Conservation (phyloP, 1,140 invertebrate genomes). For the Idris sp. region DNA sequence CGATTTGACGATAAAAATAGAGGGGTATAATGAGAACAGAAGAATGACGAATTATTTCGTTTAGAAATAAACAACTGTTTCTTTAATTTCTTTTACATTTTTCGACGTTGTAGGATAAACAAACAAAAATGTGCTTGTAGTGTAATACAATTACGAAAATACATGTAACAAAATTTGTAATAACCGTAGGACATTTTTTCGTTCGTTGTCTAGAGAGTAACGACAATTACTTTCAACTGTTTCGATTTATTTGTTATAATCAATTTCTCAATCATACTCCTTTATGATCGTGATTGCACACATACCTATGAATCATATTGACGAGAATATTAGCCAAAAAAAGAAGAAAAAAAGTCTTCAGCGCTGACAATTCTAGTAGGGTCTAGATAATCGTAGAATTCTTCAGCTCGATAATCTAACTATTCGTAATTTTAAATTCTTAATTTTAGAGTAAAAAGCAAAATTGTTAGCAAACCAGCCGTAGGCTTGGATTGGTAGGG, state of each 20-base stretch:
- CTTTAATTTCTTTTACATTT: slow-evolving; percentile 35
- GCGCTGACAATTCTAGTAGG: slow-evolving; percentile 36
- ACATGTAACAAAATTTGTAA: slow-evolving; percentile 44
- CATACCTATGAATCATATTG: slow-evolving; percentile 51
- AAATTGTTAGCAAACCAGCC: slow-evolving; percentile 71
- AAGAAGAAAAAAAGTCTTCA: slow-evolving; percentile 73
- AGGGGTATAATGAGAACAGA: slow-evolving; percentile 60
- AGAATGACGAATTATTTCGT: slow-evolving; percentile 17
- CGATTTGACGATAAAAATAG: slow-evolving; percentile 61
- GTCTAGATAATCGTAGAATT: slow-evolving; percentile 65
- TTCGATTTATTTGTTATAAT: slow-evolving; percentile 12
- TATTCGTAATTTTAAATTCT: slow-evolving; percentile 68
- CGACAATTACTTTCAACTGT: slow-evolving; percentile 2
- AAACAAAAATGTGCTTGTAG: slow-evolving; percentile 28
- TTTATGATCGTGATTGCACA: slow-evolving; percentile 62
- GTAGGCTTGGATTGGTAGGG: slow-evolving; percentile 63
- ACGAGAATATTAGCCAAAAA: slow-evolving; percentile 57
- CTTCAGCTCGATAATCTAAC: slow-evolving; percentile 61
- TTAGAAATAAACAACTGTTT: slow-evolving; percentile 5
- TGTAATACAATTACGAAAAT: slow-evolving; percentile 44
- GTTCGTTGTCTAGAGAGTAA: slow-evolving; percentile 21
- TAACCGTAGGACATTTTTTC: slow-evolving; percentile 2
- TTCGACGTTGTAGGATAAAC: slow-evolving; percentile 34
- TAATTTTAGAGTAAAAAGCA: slow-evolving; percentile 67
- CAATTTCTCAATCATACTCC: slow-evolving; percentile 63